Base-by-base conservation (phyloP, 2,797 vertebrate genomes). In the Gymnoscopelus microlampas region DNA sequence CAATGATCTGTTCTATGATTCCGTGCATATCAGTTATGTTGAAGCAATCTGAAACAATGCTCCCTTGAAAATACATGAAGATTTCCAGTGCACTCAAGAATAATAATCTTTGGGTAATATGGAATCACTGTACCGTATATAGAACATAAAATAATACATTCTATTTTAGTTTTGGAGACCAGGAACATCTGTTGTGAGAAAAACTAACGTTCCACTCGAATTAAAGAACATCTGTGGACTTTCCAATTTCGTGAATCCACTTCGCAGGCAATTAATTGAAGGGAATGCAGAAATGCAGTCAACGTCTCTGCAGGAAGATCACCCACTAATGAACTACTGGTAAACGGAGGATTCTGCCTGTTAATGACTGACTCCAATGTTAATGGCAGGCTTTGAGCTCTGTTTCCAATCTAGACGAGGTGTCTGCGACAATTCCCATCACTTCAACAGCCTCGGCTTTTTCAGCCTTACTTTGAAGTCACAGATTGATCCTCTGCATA, bases 311-410 rank as follows among this genome's bases (percentile, higher is more conserved):
- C 77, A 69, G 63, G 63, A 83, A 84, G 84, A 87, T 88, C 87
- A 86, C 71, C 74, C 83, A 48, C 70, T 82, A 91, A 89, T 81
- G 83, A 88, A 81, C 81, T 83, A 83, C 83, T 84, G 83, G 77
- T 88, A 87, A 89, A 84, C 81, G 77, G 82, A 84, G 76, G 78
- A 80, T 47, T 66, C 77, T 66, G 85, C 75, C 78, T 86, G 82
- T 60, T 82, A 84, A 84, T 80, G 81, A 78, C 80, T 73, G 74
- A 83, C 81, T 85, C 83, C 82, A 84, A 87, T 82, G 82, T 80
- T 47, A 32, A 79, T 79, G 57, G 66, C 72, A 74, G 69, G 63
- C 75, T 57, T 23, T 50, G 23, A 35, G 65, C 60, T 73, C 61
- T 57, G 73, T 73, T 83, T 82, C 69, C 6, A 66, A 61, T 80